These are phyloP conservation scores for Linnaemya tessellans DNA, from an alignment of 2,888 invertebrate genomes.

Conservation along the genomic window DNA sequence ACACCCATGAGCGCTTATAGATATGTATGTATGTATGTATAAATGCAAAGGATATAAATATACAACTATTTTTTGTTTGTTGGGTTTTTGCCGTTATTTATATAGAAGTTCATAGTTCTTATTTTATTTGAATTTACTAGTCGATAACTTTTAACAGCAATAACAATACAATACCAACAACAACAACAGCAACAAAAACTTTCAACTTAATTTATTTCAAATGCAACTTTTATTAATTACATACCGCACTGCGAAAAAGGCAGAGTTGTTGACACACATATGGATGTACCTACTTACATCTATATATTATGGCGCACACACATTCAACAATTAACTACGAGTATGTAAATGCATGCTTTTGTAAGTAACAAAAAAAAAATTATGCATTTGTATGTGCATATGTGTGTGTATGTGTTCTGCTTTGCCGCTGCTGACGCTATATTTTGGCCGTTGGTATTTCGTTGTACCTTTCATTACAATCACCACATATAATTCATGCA, in stretches of 20 bases:
- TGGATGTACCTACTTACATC: constrained; percentile 12
- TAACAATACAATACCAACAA: constrained; percentile 41
- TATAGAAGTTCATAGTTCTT: constrained; percentile 26
- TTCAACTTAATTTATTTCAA: constrained; percentile 72
- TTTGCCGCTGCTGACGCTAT: constrained; percentile 24
- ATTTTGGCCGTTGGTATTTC: constrained; percentile 55
- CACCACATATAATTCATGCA: constrained; percentile 62
- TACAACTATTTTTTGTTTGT: background rate
- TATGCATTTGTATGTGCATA: background rate
- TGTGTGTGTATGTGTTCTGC: background rate
- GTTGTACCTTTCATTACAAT: constrained; percentile 66
- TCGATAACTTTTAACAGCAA: constrained; percentile 61
- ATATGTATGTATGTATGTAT: background rate
- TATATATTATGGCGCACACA: background rate
- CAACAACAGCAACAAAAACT: constrained; percentile 46
- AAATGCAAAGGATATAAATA: constrained; percentile 8
- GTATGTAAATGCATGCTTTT: background rate
- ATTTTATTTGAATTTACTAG: constrained; percentile 46
- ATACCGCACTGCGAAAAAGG: constrained; percentile 72
- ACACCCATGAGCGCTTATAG: background rate
- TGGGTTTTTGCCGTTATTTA: constrained; percentile 1
- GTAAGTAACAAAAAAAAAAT: background rate
- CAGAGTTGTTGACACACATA: constrained; percentile 68
- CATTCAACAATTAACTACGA: background rate
- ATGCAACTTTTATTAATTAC: constrained; percentile 72